phyloP scores from a whole-genome alignment of 2,888 invertebrate genomes.

The Pachydiplax longipennis region DNA sequence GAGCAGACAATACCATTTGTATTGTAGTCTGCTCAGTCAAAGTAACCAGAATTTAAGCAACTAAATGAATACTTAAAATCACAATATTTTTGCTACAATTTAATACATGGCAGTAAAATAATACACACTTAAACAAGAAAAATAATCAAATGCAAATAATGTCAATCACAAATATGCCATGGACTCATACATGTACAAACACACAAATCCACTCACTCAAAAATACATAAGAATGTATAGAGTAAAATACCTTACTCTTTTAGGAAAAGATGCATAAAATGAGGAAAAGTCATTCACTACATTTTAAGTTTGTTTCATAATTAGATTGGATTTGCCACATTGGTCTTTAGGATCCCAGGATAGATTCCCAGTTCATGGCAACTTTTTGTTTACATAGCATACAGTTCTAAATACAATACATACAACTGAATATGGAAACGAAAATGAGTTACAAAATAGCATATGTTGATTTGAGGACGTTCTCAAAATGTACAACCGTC shows the following conservation, averaged over 20 bases:
- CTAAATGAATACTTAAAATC: slow-evolving; percentile 30
- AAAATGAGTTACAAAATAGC: slow-evolving; percentile 15
- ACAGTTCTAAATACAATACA: slow-evolving; percentile 29
- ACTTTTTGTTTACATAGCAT: slow-evolving; percentile 31
- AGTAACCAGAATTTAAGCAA: slow-evolving; percentile 31
- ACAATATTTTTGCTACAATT: slow-evolving; percentile 20
- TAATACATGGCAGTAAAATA: slow-evolving; percentile 32
- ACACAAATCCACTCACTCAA: slow-evolving; percentile 27
- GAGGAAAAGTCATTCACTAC: slow-evolving; percentile 34
- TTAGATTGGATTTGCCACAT: slow-evolving; percentile 33
- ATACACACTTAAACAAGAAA: slow-evolving; percentile 35
- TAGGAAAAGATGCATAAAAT: slow-evolving; percentile 41
- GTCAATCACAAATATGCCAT: slow-evolving; percentile 21
- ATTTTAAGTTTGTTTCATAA: slow-evolving; percentile 25
- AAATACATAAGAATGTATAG: neutral
- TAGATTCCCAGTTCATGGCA: slow-evolving; percentile 35
- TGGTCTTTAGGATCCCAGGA: slow-evolving; percentile 46
- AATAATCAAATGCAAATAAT: slow-evolving; percentile 37
- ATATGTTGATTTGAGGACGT: neutral
- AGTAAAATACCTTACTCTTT: slow-evolving; percentile 15
- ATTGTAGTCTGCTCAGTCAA: slow-evolving; percentile 19
- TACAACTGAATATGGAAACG: neutral
- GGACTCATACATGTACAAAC: slow-evolving; percentile 41
- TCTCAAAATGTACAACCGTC: slow-evolving; percentile 14
- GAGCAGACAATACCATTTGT: slow-evolving; percentile 13